Percentiles rank a stretch among this genome's conserved stretches.
Evolutionary conservation across 2,113 vertebrate species (phyloP).

Genomic region (Plecotus auritus): DNA sequence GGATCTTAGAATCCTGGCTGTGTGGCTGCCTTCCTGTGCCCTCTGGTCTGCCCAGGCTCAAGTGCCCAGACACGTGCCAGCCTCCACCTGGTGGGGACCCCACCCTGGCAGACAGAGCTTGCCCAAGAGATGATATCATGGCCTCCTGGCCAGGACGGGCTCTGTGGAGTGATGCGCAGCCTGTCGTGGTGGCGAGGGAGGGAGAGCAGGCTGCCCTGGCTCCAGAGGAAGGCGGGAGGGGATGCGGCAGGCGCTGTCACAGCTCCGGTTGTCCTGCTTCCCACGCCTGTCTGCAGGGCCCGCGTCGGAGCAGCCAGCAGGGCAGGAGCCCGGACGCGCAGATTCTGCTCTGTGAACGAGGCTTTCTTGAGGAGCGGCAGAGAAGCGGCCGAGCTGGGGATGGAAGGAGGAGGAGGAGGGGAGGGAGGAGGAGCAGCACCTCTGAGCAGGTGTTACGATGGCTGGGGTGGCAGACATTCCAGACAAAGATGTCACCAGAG

Average conservation of each 20-base stretch:
- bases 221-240: neutral
- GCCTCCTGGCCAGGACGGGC: neutral
- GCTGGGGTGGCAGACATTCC: neutral
- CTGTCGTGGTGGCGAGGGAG: neutral
- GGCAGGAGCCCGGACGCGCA: neutral
- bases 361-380: neutral
- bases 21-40: neutral
- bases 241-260: neutral
- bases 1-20: neutral
- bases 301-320: neutral
- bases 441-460: too few relatives aligned
- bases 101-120: neutral
- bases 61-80: constrained; percentile 3
- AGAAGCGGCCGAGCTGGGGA: neutral
- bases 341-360: neutral
- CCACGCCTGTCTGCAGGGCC: neutral
- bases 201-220: neutral
- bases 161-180: neutral
- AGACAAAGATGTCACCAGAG: neutral
- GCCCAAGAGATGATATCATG: neutral
- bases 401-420: too few relatives aligned
- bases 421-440: neutral
- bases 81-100: neutral
- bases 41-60: neutral
- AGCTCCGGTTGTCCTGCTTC: too few relatives aligned